phyloP scores from a whole-genome alignment of 2,888 invertebrate genomes.

The Callyntrura sp. region DNA sequence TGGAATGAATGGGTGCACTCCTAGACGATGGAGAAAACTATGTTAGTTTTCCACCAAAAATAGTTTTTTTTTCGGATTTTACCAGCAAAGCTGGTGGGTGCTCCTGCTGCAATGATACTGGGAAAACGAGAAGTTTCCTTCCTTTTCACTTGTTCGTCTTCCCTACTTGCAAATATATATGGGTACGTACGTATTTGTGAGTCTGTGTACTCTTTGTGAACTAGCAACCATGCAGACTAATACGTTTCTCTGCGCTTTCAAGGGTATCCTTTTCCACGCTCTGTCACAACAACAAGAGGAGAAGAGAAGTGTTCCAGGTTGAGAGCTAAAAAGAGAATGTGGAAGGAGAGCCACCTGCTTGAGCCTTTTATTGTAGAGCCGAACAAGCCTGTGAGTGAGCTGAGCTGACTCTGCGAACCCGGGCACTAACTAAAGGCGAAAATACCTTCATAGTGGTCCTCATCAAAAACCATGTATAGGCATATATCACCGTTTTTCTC shows the following conservation, averaged over 20 bases:
- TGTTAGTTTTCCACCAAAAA: not conserved
- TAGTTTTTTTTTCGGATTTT: not conserved
- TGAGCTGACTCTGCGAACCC: not conserved
- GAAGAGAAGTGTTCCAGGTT: conserved; percentile 69
- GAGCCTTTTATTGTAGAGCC: conserved; percentile 72
- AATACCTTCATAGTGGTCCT: conserved; percentile 2
- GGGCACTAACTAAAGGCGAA: conserved; percentile 39
- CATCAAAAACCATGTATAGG: conserved; percentile 17
- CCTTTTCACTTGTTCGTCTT: conserved; percentile 32
- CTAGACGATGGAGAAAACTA: conserved; percentile 33
- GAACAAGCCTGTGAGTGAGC: conserved; percentile 22
- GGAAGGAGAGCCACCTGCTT: conserved; percentile 73
- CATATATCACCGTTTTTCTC: not conserved
- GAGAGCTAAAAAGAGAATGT: conserved; percentile 69
- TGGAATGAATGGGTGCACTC: conserved; percentile 18
- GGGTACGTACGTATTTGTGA: not conserved
- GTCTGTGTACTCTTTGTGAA: not conserved
- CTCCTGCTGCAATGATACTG: not conserved
- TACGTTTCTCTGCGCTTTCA: not conserved
- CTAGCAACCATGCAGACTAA: conserved; percentile 17
- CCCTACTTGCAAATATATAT: not conserved
- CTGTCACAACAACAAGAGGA: conserved; percentile 34
- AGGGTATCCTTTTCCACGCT: conserved; percentile 31
- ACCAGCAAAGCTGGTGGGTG: not conserved
- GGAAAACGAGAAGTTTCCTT: conserved; percentile 46